These are phyloP conservation scores for Phrynocephalus guinanensis DNA, from an alignment of 2,797 vertebrate species.

Conservation along the genomic window DNA sequence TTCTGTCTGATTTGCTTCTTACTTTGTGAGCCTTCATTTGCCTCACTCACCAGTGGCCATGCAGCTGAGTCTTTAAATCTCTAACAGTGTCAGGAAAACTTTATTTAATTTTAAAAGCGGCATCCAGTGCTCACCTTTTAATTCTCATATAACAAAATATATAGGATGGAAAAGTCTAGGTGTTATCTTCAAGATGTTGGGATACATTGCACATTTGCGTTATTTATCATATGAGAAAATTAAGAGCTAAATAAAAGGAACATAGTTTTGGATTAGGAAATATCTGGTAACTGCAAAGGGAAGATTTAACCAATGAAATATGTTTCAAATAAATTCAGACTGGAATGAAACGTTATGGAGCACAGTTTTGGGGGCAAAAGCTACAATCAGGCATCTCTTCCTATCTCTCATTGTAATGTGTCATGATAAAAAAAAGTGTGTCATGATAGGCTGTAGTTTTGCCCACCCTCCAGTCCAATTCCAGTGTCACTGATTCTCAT, in stretches of 20 bases:
- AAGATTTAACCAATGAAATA: background rate
- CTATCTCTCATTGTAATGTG: background rate
- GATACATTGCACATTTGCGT: background rate
- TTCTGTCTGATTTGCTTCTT: background rate
- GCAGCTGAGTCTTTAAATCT: background rate
- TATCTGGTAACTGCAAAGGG: background rate
- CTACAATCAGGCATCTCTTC: background rate
- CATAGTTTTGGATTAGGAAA: background rate
- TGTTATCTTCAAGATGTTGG: background rate
- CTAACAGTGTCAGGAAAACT: background rate
- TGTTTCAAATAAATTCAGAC: background rate
- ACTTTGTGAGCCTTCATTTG: background rate
- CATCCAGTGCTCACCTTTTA: background rate
- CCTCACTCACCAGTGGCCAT: background rate
- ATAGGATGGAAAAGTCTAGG: background rate
- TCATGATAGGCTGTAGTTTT: background rate
- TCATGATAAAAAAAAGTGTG: background rate
- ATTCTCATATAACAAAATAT: background rate
- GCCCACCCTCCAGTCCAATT: background rate
- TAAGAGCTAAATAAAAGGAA: background rate
- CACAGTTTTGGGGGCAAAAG: background rate
- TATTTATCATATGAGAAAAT: background rate
- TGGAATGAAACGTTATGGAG: background rate
- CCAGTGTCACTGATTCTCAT: background rate
- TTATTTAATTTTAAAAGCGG: background rate